phyloP scores from a whole-genome alignment of 2,113 vertebrate species.

The Setophaga petechia region DNA sequence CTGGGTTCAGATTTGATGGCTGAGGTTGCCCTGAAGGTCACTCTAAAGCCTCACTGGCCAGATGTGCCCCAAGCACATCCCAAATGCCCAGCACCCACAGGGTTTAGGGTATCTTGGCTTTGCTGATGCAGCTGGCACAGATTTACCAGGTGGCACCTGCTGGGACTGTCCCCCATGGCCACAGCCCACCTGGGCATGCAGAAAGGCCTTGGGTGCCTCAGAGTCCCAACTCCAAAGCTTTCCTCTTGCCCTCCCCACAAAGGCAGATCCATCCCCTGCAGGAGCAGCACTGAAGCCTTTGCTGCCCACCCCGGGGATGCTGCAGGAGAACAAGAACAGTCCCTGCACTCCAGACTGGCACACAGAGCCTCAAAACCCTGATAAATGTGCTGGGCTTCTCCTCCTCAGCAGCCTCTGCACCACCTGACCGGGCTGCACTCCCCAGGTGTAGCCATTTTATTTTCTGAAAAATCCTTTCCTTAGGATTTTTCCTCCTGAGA shows the following conservation, averaged over 20 bases:
- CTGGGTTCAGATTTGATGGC: fast-evolving
- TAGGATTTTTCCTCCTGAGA: too few relatives aligned
- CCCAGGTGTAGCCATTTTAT: too few relatives aligned
- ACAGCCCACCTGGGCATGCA: neutral
- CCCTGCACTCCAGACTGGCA: neutral
- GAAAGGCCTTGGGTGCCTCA: neutral
- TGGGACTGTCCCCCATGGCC: neutral
- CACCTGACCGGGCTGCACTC: neutral
- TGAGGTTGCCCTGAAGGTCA: neutral
- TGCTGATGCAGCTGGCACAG: neutral
- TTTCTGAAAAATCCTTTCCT: too few relatives aligned
- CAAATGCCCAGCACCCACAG: neutral
- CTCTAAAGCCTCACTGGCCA: neutral
- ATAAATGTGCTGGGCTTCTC: neutral
- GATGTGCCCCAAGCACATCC: neutral
- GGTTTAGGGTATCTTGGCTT: neutral
- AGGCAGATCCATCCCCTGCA: neutral
- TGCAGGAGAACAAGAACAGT: neutral
- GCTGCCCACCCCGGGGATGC: neutral
- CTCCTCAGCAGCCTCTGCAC: neutral
- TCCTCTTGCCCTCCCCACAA: neutral
- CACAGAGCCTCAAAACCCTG: neutral
- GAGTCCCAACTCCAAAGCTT: neutral
- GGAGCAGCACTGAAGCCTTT: neutral
- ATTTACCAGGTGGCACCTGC: neutral